Evolutionary conservation across 2,797 vertebrate species (phyloP).

Genomic region (Erethizon dorsatum): DNA sequence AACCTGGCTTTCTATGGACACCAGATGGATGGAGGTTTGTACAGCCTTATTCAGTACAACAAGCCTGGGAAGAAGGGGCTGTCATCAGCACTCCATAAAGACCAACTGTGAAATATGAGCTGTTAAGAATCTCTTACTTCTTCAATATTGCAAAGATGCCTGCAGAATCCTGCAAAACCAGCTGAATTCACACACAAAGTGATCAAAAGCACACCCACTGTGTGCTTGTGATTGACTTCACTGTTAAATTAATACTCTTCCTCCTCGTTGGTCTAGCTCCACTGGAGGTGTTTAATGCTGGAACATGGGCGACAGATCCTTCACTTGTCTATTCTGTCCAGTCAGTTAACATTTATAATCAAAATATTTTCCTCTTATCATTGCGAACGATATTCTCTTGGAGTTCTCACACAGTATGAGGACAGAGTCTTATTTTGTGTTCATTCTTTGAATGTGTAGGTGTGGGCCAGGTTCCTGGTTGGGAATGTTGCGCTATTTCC

Average conservation of each 20-base stretch:
- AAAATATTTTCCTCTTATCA: constrained; percentile 69
- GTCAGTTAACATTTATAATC: constrained; percentile 59
- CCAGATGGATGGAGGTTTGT: neutral
- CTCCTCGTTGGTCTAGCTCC: constrained; percentile 27
- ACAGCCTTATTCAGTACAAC: neutral
- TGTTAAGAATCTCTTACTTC: neutral
- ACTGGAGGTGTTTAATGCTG: neutral
- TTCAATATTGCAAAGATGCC: neutral
- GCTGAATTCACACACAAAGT: neutral
- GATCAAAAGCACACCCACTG: neutral
- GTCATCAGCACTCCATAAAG: neutral
- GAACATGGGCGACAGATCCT: neutral
- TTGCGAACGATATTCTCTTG: constrained; percentile 29
- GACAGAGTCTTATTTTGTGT: neutral
- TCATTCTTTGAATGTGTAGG: neutral
- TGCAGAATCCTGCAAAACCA: neutral
- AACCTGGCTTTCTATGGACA: neutral
- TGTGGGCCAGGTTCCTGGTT: neutral
- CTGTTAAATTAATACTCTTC: neutral
- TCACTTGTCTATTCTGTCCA: constrained; percentile 48
- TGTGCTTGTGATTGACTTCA: neutral
- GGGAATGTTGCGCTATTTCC: neutral
- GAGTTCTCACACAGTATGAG: neutral
- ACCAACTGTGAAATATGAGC: neutral
- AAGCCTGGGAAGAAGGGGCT: neutral